Evolutionary conservation across 2,113 vertebrate genomes (phyloP).

Genomic region (Thymallus thymallus): DNA sequence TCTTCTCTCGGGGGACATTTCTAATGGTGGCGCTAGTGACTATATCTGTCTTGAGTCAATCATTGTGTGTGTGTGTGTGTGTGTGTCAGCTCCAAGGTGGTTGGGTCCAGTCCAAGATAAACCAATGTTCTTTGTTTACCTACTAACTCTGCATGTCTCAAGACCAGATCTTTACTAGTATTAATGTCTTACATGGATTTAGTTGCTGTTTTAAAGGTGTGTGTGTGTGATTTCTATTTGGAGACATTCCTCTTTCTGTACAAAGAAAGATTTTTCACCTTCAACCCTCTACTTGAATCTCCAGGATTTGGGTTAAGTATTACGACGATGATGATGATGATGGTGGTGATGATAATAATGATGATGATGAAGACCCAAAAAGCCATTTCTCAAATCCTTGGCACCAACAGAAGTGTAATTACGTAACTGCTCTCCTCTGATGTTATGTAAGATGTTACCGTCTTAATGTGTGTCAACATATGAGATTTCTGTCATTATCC

Average conservation of each 20-base stretch:
- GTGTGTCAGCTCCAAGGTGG: no score
- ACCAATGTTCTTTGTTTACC: no score
- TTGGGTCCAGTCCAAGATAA: no score
- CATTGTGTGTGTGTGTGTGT: no score
- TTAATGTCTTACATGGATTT: no score
- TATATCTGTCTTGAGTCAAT: no score
- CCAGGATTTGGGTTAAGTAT: slow-evolving; percentile 23
- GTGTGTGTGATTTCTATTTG: slow-evolving; percentile 12
- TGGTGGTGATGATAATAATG: neutral
- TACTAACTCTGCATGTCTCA: slow-evolving; percentile 2
- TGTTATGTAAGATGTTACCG: slow-evolving; percentile 65
- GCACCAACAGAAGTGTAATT: slow-evolving; percentile 52
- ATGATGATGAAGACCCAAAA: slow-evolving; percentile 33
- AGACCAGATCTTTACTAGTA: slow-evolving; percentile 22
- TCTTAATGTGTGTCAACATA: slow-evolving; percentile 24
- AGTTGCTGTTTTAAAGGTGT: no score
- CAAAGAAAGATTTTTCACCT: neutral
- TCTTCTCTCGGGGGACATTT: no score
- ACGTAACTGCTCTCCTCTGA: slow-evolving; percentile 29
- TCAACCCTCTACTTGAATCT: slow-evolving; percentile 30
- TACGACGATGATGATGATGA: slow-evolving; percentile 23
- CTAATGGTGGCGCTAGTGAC: no score
- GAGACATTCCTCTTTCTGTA: slow-evolving; percentile 51
- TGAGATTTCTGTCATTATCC: slow-evolving; percentile 12
- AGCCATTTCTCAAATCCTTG: slow-evolving; percentile 62